A percentile compares a stretch with the other conserved stretches of the same genome.
phyloP scores from a whole-genome alignment of 2,888 invertebrate genomes.

The Hydroisotoma schaefferi region DNA sequence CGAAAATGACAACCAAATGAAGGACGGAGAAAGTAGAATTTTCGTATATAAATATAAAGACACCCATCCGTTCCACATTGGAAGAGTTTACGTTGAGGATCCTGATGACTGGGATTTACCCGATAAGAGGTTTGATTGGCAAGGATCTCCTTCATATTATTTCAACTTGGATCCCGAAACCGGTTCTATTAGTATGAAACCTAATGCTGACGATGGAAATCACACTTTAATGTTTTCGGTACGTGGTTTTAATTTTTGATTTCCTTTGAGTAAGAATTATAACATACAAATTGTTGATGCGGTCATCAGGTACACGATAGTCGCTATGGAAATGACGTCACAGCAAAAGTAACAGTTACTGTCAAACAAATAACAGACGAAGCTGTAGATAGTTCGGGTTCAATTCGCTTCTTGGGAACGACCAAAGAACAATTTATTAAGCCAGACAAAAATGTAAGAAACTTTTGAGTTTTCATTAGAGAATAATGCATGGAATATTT shows the following conservation, averaged over 20 bases:
- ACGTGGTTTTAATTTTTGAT: constrained; percentile 25
- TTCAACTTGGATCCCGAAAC: constrained; percentile 71
- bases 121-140: constrained; percentile 83
- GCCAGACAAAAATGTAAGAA: constrained; percentile 33
- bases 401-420: constrained; percentile 75
- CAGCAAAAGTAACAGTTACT: constrained; percentile 79
- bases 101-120: constrained; percentile 94
- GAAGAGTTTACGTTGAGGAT: constrained; percentile 89
- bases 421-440: constrained; percentile 80
- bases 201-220: constrained; percentile 62
- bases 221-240: constrained; percentile 68
- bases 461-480: too few relatives aligned
- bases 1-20: constrained; percentile 87
- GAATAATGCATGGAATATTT: neutral
- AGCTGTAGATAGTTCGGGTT: constrained; percentile 88
- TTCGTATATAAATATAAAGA: constrained; percentile 93
- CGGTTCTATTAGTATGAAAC: constrained; percentile 80
- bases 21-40: constrained; percentile 80
- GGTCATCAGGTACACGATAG: constrained; percentile 52
- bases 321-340: constrained; percentile 57
- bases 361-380: constrained; percentile 85
- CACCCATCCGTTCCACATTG: constrained; percentile 76
- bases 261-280: neutral
- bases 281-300: neutral
- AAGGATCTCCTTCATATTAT: constrained; percentile 53